A percentile compares a stretch with the other conserved stretches of the same genome.
phyloP scores from a whole-genome alignment of 2,113 vertebrate species.

The Tonatia bakeri region DNA sequence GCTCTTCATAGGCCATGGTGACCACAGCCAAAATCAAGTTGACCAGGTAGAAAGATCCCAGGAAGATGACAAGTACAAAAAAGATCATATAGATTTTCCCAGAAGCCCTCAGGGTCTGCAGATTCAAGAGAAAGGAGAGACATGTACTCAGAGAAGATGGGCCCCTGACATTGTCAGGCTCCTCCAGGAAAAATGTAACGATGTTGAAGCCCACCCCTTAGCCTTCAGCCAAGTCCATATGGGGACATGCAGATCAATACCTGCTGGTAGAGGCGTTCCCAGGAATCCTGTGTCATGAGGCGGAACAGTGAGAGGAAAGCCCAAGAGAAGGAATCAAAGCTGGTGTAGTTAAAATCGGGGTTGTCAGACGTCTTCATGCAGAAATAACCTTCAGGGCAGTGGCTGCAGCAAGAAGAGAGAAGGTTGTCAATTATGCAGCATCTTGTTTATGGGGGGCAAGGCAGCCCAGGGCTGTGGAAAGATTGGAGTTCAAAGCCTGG shows the following conservation, averaged over 20 bases:
- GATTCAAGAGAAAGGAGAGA: constrained; percentile 38
- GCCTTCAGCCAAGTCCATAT: not conserved
- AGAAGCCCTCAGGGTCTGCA: constrained; percentile 92
- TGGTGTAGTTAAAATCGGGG: constrained; percentile 93
- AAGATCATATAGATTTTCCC: constrained; percentile 97
- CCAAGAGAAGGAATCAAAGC: constrained; percentile 95
- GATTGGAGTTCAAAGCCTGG: not conserved
- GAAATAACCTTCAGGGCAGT: constrained; percentile 85
- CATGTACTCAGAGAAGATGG: not conserved
- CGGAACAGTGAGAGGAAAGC: constrained; percentile 95
- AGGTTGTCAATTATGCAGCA: not conserved
- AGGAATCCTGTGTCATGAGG: constrained; percentile 96
- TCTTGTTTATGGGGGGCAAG: not conserved
- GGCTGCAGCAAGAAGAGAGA: constrained; percentile 76
- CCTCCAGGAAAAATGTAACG: not conserved
- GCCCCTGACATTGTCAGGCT: not conserved
- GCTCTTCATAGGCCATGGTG: constrained; percentile 97
- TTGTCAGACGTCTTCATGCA: constrained; percentile 87
- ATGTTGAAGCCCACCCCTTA: not conserved
- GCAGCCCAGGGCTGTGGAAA: not conserved
- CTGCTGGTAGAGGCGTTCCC: constrained; percentile 98
- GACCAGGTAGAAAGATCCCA: constrained; percentile 98
- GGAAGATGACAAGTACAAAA: constrained; percentile 97
- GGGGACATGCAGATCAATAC: constrained; percentile 72
- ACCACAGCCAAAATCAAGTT: constrained; percentile 98